phyloP scores from a whole-genome alignment of 64 coral and sea anemone species.

The Acropora yongei region DNA sequence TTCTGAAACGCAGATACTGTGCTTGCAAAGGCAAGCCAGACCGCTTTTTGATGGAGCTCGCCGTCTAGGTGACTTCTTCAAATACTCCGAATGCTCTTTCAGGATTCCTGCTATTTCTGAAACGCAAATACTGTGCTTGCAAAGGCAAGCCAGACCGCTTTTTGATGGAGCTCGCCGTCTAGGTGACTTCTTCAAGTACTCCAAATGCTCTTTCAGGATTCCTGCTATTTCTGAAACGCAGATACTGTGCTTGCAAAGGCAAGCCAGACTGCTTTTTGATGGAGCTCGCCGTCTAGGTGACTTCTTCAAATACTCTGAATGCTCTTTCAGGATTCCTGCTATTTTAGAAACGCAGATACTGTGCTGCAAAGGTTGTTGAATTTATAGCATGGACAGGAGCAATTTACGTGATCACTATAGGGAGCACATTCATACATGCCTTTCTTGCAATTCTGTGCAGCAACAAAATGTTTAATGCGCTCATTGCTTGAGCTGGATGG shows the following conservation, averaged over 20 bases:
- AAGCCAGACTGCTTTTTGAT: background rate
- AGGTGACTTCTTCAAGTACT: background rate
- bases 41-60: conserved; percentile 14
- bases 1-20: no score
- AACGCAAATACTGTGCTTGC: conserved; percentile 5
- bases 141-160: background rate
- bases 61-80: background rate
- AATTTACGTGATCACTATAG: conserved; percentile 31
- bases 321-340: background rate
- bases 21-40: background rate
- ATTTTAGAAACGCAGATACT: background rate
- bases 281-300: background rate
- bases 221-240: background rate
- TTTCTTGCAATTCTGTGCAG: conserved; percentile 14
- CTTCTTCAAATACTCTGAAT: background rate
- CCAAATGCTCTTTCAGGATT: background rate
- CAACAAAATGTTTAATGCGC: background rate
- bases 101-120: background rate
- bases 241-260: conserved; percentile 17
- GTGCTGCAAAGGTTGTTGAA: conserved; percentile 23
- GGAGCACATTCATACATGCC: conserved; percentile 44
- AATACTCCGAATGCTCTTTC: background rate
- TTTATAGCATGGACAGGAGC: conserved; percentile 39
- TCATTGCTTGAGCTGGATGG: background rate
- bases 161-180: conserved; percentile 3